A percentile compares a stretch with the other conserved stretches of the same genome.
Conservation (phyloP, 2,888 invertebrate genomes). For the Apodemia mormo region DNA sequence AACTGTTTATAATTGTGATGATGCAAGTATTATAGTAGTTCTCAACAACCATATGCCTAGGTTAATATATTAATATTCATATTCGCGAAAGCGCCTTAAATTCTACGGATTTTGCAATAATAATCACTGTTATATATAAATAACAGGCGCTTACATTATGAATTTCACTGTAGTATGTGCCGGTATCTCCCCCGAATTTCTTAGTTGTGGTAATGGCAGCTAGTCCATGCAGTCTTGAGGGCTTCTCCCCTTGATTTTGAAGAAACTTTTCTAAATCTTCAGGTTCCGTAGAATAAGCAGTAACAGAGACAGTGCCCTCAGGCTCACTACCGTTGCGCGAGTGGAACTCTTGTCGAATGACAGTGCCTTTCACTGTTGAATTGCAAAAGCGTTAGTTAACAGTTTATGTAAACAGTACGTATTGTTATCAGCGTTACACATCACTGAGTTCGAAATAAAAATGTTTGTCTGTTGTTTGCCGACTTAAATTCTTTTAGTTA, state of each 20-base stretch:
- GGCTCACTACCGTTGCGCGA: slow-evolving; percentile 87
- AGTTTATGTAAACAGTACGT: slow-evolving; percentile 36
- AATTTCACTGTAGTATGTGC: slow-evolving; percentile 58
- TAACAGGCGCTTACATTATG: slow-evolving; percentile 56
- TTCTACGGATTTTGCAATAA: neutral
- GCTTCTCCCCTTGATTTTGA: slow-evolving; percentile 59
- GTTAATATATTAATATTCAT: no score
- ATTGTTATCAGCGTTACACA: slow-evolving; percentile 35
- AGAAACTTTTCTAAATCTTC: slow-evolving; percentile 74
- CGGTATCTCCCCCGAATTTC: slow-evolving; percentile 70
- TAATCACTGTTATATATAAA: slow-evolving; percentile 21
- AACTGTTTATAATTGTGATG: no score
- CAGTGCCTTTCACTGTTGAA: slow-evolving; percentile 85
- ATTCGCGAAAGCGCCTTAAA: neutral
- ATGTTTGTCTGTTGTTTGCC: slow-evolving; percentile 3
- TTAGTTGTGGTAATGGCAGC: slow-evolving; percentile 75
- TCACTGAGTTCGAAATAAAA: slow-evolving; percentile 16
- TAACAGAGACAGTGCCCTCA: slow-evolving; percentile 85
- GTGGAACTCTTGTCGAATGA: slow-evolving; percentile 85
- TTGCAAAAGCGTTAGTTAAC: slow-evolving; percentile 38
- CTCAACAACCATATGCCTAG: no score
- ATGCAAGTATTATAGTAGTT: no score
- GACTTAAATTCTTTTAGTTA: neutral
- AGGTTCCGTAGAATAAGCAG: slow-evolving; percentile 86
- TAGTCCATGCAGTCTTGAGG: slow-evolving; percentile 68